Evolutionary conservation across 2,797 vertebrate species (phyloP).

Genomic region (Platyrinchus mystaceus): DNA sequence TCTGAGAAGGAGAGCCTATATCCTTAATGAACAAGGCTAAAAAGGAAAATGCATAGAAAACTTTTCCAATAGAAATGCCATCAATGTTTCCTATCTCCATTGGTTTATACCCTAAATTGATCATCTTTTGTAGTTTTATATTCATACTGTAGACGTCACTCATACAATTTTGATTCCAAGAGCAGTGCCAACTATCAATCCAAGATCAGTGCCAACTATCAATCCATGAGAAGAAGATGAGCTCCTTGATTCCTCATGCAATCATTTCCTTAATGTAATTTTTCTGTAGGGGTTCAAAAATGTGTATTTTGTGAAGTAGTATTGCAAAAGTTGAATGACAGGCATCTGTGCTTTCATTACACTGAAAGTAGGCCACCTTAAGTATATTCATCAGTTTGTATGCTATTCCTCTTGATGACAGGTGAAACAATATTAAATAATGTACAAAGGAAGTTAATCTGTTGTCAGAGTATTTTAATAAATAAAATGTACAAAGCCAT

Average conservation of each 20-base stretch:
- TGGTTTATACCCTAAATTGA: not conserved
- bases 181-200: not conserved
- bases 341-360: not conserved
- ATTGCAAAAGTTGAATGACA: not conserved
- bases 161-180: not conserved
- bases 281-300: not conserved
- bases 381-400: not conserved
- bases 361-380: not conserved
- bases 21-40: not conserved
- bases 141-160: not conserved
- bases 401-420: not conserved
- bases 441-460: constrained; percentile 49
- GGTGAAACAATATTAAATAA: constrained; percentile 64
- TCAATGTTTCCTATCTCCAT: not conserved
- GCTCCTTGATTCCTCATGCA: not conserved
- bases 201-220: not conserved
- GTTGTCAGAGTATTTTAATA: constrained; percentile 55
- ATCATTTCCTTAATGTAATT: not conserved
- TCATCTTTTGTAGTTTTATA: not conserved
- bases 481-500: constrained; percentile 55
- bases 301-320: not conserved
- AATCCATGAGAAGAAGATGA: not conserved
- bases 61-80: not conserved
- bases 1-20: not conserved
- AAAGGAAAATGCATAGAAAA: not conserved